Evolutionary conservation across 2,888 invertebrate species (phyloP), one percentile per base, ranked within the genome.

Genomic region (Mesorhabditis spiculigera): DNA sequence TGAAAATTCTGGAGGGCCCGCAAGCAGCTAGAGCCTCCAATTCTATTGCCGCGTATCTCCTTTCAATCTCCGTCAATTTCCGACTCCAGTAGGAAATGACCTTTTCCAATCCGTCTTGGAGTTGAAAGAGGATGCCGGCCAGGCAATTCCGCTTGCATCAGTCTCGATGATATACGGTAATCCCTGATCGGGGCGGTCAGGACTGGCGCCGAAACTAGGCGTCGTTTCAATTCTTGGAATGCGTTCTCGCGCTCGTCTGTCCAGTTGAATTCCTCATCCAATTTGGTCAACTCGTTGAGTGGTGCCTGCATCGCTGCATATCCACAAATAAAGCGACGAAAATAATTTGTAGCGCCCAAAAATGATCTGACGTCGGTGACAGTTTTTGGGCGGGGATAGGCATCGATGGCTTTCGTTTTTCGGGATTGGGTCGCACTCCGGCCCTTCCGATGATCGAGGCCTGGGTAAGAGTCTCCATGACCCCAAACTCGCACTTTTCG

Each of bases 51-150:
- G 69, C 16, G 42, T 69, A 69, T 4, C 45, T 41, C 4, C n/a
- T 10, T 45, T 75, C 75, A n/a, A 10, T 8, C 8, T 63, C 58
- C 43, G 45, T 71, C 13, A 68, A 64, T 2, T 28, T 61, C n/a
- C 73, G 44, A n/a, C 68, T 67, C 5, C 68, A 65, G 61, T 66
- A 75, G 1, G 73, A 69, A 5, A 73, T 63, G 8, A 69, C 68
- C 3, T 63, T 69, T n/a, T 16, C 61, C n/a, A n/a, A n/a, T n/a
- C n/a, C n/a, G n/a, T n/a, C n/a, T 58, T 69, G 66, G 4, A 16
- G n/a, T 67, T 75, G 75, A 3, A 64, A 10, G 3, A 75, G 65
- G 1, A 73, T 67, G 1, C 71, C 73, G 16, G 70, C 75, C 6
- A 75, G 61, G 67, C 75, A 45, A 16, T 68, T 66, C 66, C 66